Evolutionary conservation across 2,797 vertebrate species (phyloP).

Genomic region (Xenentodon cancila): DNA sequence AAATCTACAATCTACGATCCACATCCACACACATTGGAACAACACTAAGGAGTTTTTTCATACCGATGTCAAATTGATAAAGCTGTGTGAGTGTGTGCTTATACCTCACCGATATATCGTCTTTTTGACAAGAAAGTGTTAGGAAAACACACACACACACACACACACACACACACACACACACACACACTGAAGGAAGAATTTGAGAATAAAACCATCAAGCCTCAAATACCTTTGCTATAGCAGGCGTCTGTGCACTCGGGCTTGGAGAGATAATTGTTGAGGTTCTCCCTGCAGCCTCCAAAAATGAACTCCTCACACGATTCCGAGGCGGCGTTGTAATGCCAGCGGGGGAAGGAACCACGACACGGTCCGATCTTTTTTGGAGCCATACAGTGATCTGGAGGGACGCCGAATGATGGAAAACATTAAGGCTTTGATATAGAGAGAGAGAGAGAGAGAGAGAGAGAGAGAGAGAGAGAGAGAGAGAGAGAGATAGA

Average conservation of each 20-base stretch:
- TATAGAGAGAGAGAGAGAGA: no score
- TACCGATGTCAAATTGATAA: no score
- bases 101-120: no score
- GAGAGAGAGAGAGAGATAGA: no score
- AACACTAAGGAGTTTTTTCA: no score
- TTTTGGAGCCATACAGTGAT: constrained; percentile 88
- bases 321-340: constrained; percentile 79
- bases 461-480: no score
- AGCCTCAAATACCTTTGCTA: constrained; percentile 70
- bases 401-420: constrained; percentile 64
- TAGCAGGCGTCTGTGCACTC: constrained; percentile 89
- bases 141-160: neutral
- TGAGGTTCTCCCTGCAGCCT: constrained; percentile 89
- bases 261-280: constrained; percentile 86
- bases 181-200: neutral
- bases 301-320: constrained; percentile 84
- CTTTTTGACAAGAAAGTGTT: neutral
- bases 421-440: neutral
- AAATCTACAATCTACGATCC: no score
- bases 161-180: neutral
- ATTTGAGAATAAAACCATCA: neutral
- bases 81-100: no score
- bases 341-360: constrained; percentile 92
- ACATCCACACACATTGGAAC: no score
- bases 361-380: constrained; percentile 92